A percentile compares a stretch with the other conserved stretches of the same genome.
These are phyloP conservation scores for Asteroscopus sphinx DNA, from an alignment of 2,888 invertebrate genomes.

Conservation along the genomic window DNA sequence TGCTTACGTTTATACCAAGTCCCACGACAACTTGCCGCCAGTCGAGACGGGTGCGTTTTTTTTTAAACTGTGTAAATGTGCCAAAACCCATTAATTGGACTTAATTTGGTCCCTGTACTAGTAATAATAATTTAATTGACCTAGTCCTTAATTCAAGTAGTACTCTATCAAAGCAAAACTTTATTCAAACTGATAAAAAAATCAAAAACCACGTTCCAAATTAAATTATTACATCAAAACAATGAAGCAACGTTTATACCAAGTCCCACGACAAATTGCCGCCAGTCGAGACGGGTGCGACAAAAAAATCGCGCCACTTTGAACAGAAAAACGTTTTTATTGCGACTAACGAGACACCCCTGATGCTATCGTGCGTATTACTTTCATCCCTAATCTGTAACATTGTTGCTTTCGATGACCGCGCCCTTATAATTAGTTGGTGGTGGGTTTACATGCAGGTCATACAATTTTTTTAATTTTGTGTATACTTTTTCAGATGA, in stretches of 20 bases:
- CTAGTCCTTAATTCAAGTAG: no score
- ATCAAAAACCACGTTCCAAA: constrained; percentile 21
- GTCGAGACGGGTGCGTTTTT: no score
- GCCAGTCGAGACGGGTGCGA: constrained; percentile 75
- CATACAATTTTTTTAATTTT: background rate
- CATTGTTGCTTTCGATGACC: constrained; percentile 74
- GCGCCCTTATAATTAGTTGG: constrained; percentile 80
- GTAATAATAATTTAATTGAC: no score
- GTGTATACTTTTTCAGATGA: no score
- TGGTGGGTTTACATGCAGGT: constrained; percentile 72
- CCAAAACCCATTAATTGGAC: no score
- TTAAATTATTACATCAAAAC: constrained; percentile 54
- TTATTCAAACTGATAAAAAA: background rate
- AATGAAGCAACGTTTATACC: constrained; percentile 56
- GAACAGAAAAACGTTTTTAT: constrained; percentile 82
- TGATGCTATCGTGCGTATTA: constrained; percentile 86
- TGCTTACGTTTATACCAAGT: no score
- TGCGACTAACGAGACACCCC: constrained; percentile 83
- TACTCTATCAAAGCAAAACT: no score
- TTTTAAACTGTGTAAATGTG: no score
- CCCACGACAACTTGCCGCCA: no score
- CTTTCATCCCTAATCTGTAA: constrained; percentile 86
- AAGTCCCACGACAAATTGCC: constrained; percentile 80
- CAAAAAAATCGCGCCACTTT: constrained; percentile 87
- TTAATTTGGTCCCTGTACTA: no score